Percentiles rank a stretch among this genome's conserved stretches.
These are phyloP conservation scores for Dipodomys ordii DNA, from an alignment of 2,113 vertebrate genomes.

Conservation along the genomic window DNA sequence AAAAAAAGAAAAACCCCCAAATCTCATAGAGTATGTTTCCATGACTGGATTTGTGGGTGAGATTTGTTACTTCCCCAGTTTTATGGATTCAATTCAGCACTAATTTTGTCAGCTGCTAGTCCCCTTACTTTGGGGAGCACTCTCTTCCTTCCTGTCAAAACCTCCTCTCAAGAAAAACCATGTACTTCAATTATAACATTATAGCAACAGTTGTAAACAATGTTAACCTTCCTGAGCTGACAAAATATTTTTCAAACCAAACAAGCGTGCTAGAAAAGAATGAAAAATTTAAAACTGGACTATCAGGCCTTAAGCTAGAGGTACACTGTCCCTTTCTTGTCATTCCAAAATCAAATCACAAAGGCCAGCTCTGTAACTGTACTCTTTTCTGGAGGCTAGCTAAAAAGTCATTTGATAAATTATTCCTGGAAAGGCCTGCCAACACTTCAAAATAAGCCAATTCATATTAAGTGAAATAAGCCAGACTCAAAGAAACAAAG, in stretches of 20 bases:
- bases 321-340: not conserved
- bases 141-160: not conserved
- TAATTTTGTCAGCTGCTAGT: not conserved
- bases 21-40: not conserved
- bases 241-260: not conserved
- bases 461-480: not conserved
- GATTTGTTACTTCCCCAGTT: too few relatives aligned
- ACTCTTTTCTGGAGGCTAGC: not conserved
- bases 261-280: not conserved
- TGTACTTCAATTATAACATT: not conserved
- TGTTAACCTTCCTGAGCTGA: not conserved
- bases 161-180: not conserved
- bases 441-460: not conserved
- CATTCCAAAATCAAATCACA: not conserved
- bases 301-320: not conserved
- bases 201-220: not conserved
- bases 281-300: slow-evolving; percentile 17
- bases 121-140: accelerated
- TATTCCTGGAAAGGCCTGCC: not conserved
- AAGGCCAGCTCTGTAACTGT: not conserved
- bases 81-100: not conserved
- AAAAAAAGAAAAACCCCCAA: too few relatives aligned
- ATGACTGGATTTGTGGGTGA: not conserved
- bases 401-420: not conserved
- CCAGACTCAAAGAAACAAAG: too few relatives aligned